Evolutionary conservation across 2,113 vertebrate species (phyloP).

Genomic region (Columba livia): DNA sequence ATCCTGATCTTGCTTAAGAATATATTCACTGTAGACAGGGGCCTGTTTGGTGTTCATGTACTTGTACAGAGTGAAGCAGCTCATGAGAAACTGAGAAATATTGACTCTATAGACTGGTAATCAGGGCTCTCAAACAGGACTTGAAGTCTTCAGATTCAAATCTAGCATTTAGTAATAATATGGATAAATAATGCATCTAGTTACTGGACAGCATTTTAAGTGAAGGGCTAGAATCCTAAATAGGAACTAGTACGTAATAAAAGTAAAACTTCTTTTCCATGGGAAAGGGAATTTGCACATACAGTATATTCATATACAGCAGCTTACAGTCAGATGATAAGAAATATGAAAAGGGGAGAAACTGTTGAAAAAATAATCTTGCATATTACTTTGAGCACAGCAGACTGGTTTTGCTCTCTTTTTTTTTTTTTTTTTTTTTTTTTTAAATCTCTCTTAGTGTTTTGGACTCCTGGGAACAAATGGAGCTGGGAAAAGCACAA

Average conservation of each 20-base stretch:
- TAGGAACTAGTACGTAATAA: neutral
- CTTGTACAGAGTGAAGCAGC: neutral
- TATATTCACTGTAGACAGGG: neutral
- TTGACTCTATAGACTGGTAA: neutral
- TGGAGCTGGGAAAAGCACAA: slow-evolving; percentile 91
- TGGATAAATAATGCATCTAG: neutral
- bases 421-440: neutral
- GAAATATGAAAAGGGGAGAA: neutral
- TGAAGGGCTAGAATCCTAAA: neutral
- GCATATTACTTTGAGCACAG: neutral
- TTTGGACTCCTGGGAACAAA: slow-evolving; percentile 92
- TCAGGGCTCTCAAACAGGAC: neutral
- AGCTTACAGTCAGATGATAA: neutral
- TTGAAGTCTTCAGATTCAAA: neutral
- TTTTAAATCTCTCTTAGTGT: slow-evolving; percentile 71
- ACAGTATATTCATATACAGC: neutral
- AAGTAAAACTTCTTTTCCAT: neutral
- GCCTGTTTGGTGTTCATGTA: neutral
- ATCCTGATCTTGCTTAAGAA: neutral
- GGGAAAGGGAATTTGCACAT: neutral
- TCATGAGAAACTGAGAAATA: neutral
- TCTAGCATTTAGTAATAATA: neutral
- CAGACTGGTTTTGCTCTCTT: neutral
- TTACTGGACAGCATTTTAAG: neutral
- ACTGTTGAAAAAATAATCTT: neutral